Base-by-base conservation (phyloP, 2,113 vertebrate genomes). In the Bucco capensis region DNA sequence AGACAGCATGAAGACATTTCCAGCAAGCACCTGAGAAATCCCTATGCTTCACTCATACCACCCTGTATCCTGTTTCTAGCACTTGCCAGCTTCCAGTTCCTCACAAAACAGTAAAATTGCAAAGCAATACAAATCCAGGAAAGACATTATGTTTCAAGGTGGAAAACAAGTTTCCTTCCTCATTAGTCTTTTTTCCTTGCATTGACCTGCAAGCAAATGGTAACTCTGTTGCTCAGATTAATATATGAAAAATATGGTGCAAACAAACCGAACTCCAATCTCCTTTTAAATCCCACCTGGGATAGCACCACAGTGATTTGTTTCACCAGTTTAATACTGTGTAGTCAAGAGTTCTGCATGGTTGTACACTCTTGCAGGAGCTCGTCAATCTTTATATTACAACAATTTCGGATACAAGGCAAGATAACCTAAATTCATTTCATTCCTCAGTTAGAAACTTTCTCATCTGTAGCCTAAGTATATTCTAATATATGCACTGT, bases 21-120 rank as follows among this genome's bases (percentile, higher is more conserved):
- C 83, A 84, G 81, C 42, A 69, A 65, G 65, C 74, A 94, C 78
- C 94, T 65, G 66, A 86, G 61, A 88, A 86, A 90, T 40, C 56
- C 57, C 58, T 8, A 11, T 40, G 33, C 62, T 71, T 65, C 70
- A 47, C 80, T 88, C 49, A 49, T 49, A 56, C 22, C 30, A 67
- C 40, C 15, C 73, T 37, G 35, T 57, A 92, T 92, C 89, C 92
- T 89, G 80, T 86, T 95, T 62, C 65, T 42, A 58, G n/a, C 42
- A 56, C 47, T 77, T 70, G 56, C 33, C 80, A 81, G 47, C 56
- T 23, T 88, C 60, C 80, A 86, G 72, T 33, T 93, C 77, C 86
- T 71, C 49, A 72, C 37, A 88, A 38, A 73, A 23, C 21, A 58
- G 77, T 42, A 90, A 54, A 80, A 54, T 47, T 42, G 71, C 80